Evolutionary conservation across 2,797 vertebrate genomes (phyloP), one percentile per base, ranked within the genome.

Genomic region (Chelidonichthys spinosus): DNA sequence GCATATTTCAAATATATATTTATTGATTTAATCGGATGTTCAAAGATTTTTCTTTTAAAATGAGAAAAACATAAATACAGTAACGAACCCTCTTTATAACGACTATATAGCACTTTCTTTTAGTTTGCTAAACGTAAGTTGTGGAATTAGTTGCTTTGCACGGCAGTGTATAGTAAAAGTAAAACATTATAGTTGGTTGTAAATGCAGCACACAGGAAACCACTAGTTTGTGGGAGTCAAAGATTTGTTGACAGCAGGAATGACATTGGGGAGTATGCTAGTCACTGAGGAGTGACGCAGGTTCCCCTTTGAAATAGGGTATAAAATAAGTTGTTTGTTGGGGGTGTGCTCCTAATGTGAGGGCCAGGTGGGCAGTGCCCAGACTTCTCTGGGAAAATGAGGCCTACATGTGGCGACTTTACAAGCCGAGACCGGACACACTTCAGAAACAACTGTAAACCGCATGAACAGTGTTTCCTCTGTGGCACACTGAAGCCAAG

Each of bases 361-460:
- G 78, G 83, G 78, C 85, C 85, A 87, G 85, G 87, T 90, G 84
- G 84, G 84, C 79, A 89, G 87, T 77, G 83, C 81, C 78, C 63
- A 78, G 78, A 79, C 76, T 86, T 84, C 79, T 82, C 78, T 72
- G 81, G 88, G 87, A 90, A 90, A 92, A 92, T 50, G 53, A 85
- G 85, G 74, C 74, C 90, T 84, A 76, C 85, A 74, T 89, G 89
- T 82, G 88, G 92, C 74, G 71, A 87, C 83, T 93, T 93, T 93
- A 94, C 92, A 92, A 93, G 92, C 85, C 73, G 53, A 70, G 81
- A 79, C 83, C 83, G 74, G 90, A 91, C 85, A 88, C 78, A 82
- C 87, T 92, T 91, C 85, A 91, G 88, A 91, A 91, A 90, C 90
- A 93, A 81, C 89, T 92, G 90, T 90, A 89, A 92, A 79, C 79